These are phyloP conservation scores for Micromys minutus DNA, from an alignment of 2,113 vertebrate genomes.

Conservation along the genomic window DNA sequence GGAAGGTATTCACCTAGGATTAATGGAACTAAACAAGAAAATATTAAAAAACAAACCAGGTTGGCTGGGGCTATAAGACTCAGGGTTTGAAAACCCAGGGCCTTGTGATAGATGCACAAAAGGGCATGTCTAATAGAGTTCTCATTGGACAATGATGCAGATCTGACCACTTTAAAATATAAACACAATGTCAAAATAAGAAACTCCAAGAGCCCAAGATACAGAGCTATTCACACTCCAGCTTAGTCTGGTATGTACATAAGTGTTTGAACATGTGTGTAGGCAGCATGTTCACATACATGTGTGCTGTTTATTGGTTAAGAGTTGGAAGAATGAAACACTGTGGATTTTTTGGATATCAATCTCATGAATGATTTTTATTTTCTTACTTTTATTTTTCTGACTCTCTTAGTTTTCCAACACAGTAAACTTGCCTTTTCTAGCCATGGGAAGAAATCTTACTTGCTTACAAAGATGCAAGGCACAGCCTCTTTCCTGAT, in stretches of 20 bases:
- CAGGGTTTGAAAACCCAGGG: neutral
- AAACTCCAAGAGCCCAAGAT: neutral
- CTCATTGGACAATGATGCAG: neutral
- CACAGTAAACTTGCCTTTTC: neutral
- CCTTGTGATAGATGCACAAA: neutral
- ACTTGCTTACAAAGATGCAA: neutral
- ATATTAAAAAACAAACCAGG: neutral
- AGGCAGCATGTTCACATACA: neutral
- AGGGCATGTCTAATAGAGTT: neutral
- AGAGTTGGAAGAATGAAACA: neutral
- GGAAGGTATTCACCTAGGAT: neutral
- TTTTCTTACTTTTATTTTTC: neutral
- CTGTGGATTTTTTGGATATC: neutral
- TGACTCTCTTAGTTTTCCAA: constrained; percentile 26
- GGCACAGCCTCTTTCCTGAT: neutral
- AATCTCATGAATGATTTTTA: neutral
- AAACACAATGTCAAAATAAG: neutral
- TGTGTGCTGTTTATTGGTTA: neutral
- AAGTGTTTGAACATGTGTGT: neutral
- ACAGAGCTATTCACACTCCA: neutral
- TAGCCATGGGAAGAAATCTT: neutral
- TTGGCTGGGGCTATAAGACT: too few relatives aligned
- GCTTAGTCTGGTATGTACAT: too few relatives aligned
- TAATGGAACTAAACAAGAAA: neutral
- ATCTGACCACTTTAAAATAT: neutral